Percentiles rank a stretch among this genome's conserved stretches.
Evolutionary conservation across 2,113 vertebrate species (phyloP).

Genomic region (Manacus vitellinus): DNA sequence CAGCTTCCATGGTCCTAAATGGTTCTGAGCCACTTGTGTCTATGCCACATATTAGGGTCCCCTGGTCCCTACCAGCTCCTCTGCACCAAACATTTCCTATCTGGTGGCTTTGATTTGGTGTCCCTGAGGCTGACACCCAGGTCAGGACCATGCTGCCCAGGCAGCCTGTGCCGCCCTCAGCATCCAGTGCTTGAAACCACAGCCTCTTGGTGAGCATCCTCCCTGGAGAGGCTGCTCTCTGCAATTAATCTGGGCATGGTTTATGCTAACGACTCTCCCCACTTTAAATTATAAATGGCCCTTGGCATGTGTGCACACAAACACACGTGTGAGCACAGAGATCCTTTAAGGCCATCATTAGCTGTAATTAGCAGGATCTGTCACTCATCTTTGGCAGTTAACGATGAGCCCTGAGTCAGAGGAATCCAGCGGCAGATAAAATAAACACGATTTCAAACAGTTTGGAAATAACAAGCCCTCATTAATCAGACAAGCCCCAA

Average conservation of each 20-base stretch:
- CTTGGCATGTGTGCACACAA: conserved; percentile 59
- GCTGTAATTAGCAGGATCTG: conserved; percentile 68
- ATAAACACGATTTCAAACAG: conserved; percentile 69
- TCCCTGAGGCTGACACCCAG: background rate
- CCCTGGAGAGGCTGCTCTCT: background rate
- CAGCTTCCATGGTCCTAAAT: background rate
- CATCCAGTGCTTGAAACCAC: background rate
- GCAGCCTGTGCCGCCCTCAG: background rate
- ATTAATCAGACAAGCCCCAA: conserved; percentile 62
- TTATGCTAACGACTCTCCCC: conserved; percentile 55
- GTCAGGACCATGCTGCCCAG: background rate
- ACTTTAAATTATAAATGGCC: conserved; percentile 73
- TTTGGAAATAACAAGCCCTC: conserved; percentile 65
- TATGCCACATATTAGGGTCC: background rate
- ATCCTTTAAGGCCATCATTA: conserved; percentile 73
- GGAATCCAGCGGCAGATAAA: conserved; percentile 60
- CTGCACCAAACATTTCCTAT: accelerated
- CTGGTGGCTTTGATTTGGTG: background rate
- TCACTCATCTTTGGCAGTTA: conserved; percentile 70
- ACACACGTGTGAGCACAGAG: background rate
- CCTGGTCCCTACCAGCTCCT: background rate
- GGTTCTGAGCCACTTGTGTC: accelerated
- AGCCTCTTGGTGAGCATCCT: background rate
- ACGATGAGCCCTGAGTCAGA: conserved; percentile 62
- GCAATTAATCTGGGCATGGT: conserved; percentile 38